Conservation (phyloP, 2,113 vertebrate genomes). For the Hippocampus mohnikei region DNA sequence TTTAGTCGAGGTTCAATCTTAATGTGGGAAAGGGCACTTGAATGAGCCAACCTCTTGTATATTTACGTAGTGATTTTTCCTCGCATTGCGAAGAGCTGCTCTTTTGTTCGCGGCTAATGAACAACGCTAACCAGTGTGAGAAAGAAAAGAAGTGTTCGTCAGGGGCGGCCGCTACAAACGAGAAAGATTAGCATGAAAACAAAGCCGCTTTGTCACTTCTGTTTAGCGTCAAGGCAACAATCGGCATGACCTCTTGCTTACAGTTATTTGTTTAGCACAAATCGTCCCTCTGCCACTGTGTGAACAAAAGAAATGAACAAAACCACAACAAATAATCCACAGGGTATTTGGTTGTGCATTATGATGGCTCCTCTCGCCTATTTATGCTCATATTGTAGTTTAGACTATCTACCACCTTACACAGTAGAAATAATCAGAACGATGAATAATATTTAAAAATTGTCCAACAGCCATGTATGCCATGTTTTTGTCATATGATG, state of each 20-base stretch:
- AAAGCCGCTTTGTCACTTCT: constrained; percentile 23
- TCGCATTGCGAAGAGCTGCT: constrained; percentile 40
- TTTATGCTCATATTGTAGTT: too few species aligned
- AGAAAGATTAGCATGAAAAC: constrained; percentile 36
- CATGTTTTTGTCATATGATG: too few species aligned
- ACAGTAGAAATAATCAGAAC: background rate
- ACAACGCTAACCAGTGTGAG: constrained; percentile 66
- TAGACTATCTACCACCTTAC: background rate
- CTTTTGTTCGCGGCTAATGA: constrained; percentile 50
- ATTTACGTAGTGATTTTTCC: constrained; percentile 57
- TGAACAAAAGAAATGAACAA: too few species aligned
- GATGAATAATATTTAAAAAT: too few species aligned
- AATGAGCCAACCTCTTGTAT: constrained; percentile 45
- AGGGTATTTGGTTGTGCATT: background rate
- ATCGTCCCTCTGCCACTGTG: background rate
- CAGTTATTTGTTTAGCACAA: constrained; percentile 8
- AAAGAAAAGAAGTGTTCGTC: constrained; percentile 26
- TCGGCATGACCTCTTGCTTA: constrained; percentile 4
- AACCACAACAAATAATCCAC: background rate
- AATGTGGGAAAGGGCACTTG: constrained; percentile 24
- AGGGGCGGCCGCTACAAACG: constrained; percentile 39
- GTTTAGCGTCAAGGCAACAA: constrained; percentile 27
- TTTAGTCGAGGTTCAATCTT: constrained; percentile 3
- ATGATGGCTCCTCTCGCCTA: too few species aligned
- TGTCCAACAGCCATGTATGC: too few species aligned